A percentile compares a stretch with the other conserved stretches of the same genome.
Conservation (phyloP, 2,888 invertebrate genomes). For the Troides aeacus region DNA sequence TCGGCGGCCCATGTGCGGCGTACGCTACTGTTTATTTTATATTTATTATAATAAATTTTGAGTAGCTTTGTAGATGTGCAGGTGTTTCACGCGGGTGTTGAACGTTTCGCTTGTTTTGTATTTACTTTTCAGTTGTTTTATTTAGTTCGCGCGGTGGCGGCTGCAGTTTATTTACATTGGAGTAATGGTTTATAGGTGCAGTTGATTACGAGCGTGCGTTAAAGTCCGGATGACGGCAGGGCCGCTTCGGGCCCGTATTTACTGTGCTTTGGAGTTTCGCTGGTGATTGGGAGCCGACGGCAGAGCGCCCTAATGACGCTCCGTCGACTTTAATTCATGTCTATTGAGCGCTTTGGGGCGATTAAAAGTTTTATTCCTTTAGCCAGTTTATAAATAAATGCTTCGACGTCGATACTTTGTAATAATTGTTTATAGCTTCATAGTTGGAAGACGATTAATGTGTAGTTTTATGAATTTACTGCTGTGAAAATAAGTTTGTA, state of each 20-base stretch:
- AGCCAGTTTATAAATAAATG: constrained; percentile 28
- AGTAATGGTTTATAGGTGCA: constrained; percentile 47
- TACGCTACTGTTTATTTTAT: constrained; percentile 30
- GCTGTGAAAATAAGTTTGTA: neutral
- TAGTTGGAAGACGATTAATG: constrained; percentile 3
- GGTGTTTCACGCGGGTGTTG: neutral
- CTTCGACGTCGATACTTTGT: constrained; percentile 13
- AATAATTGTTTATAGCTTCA: constrained; percentile 8
- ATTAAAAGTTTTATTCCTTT: constrained; percentile 29
- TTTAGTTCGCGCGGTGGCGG: constrained; percentile 21
- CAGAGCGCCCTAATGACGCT: constrained; percentile 17
- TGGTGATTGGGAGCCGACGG: constrained; percentile 19
- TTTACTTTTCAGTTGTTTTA: constrained; percentile 13
- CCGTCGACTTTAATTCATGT: constrained; percentile 26
- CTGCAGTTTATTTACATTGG: constrained; percentile 36
- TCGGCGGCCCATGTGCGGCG: constrained; percentile 43
- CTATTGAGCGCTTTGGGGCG: constrained; percentile 26
- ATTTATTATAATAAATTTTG: neutral
- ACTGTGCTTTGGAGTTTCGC: constrained; percentile 28
- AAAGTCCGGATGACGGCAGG: constrained; percentile 37
- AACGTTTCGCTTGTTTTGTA: constrained; percentile 4
- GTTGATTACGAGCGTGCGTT: constrained; percentile 45
- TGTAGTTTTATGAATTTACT: neutral
- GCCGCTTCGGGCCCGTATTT: constrained; percentile 31
- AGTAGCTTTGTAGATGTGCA: too few relatives aligned